phyloP scores from a whole-genome alignment of 2,888 invertebrate species.

The Melieria crassipennis region DNA sequence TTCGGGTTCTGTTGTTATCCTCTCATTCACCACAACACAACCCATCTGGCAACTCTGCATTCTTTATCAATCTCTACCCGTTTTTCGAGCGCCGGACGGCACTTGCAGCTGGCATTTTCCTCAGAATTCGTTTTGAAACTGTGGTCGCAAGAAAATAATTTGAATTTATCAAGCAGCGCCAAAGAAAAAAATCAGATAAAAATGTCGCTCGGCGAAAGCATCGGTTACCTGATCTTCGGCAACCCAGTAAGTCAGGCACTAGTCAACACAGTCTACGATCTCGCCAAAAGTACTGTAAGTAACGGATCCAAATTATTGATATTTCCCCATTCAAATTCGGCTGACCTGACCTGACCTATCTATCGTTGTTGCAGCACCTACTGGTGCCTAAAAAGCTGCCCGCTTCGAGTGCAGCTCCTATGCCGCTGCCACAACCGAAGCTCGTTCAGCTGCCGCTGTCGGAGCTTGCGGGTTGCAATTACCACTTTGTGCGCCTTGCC shows the following conservation, averaged over 20 bases:
- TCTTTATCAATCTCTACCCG: too few relatives aligned
- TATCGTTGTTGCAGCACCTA: constrained; percentile 41
- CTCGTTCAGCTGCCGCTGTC: constrained; percentile 43
- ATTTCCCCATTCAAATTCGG: neutral
- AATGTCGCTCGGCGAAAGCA: constrained; percentile 56
- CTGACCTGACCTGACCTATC: neutral
- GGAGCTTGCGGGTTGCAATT: constrained; percentile 54
- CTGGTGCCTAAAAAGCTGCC: constrained; percentile 47
- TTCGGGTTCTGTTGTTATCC: too few relatives aligned
- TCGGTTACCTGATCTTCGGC: constrained; percentile 58
- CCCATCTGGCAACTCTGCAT: too few relatives aligned
- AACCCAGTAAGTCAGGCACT: constrained; percentile 61
- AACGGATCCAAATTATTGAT: neutral
- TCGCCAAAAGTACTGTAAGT: constrained; percentile 55
- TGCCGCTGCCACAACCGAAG: constrained; percentile 31
- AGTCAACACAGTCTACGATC: constrained; percentile 48
- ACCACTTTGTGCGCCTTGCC: constrained; percentile 72
- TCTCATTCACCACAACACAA: too few relatives aligned
- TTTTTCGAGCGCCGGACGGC: too few relatives aligned
- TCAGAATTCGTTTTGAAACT: too few relatives aligned
- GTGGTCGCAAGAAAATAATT: too few relatives aligned
- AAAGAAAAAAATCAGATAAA: constrained; percentile 17
- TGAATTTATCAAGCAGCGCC: neutral
- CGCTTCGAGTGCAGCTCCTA: neutral
- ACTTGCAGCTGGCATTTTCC: too few relatives aligned